Evolutionary conservation across 2,797 vertebrate species (phyloP).

Genomic region (Amphiprion clarkii): DNA sequence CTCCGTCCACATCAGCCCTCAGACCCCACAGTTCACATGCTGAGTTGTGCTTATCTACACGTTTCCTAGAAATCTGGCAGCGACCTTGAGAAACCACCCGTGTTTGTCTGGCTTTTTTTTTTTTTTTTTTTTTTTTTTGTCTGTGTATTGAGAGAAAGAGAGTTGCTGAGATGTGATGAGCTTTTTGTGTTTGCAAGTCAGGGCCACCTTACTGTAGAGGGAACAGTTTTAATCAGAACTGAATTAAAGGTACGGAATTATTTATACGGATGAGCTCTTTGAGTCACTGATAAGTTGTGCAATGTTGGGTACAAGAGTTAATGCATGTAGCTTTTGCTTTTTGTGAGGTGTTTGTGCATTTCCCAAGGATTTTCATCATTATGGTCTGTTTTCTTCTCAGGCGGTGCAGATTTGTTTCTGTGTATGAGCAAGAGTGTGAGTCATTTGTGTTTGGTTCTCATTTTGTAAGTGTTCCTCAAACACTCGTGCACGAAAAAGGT

Average conservation of each 20-base stretch:
- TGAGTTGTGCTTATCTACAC: slow-evolving; percentile 51
- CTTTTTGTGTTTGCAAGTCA: slow-evolving; percentile 49
- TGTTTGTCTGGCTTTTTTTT: slow-evolving; percentile 21
- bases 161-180: slow-evolving; percentile 53
- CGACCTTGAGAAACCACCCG: slow-evolving; percentile 61
- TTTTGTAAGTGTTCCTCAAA: not conserved
- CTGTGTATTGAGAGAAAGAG: slow-evolving; percentile 25
- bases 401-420: not conserved
- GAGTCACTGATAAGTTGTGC: slow-evolving; percentile 35
- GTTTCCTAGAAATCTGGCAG: slow-evolving; percentile 47
- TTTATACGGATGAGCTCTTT: slow-evolving; percentile 26
- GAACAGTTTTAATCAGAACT: slow-evolving; percentile 29
- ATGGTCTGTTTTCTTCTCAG: not conserved
- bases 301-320: not conserved
- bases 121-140: slow-evolving; percentile 23
- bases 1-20: not conserved
- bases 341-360: too few relatives aligned
- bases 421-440: not conserved
- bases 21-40: slow-evolving; percentile 35
- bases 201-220: slow-evolving; percentile 35
- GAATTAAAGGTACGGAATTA: slow-evolving; percentile 39
- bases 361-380: too few relatives aligned
- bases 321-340: not conserved
- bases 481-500: not conserved
- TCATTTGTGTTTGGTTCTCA: not conserved